These are phyloP conservation scores for Scrobipalpa costella DNA, from an alignment of 2,888 invertebrate genomes.

Conservation along the genomic window DNA sequence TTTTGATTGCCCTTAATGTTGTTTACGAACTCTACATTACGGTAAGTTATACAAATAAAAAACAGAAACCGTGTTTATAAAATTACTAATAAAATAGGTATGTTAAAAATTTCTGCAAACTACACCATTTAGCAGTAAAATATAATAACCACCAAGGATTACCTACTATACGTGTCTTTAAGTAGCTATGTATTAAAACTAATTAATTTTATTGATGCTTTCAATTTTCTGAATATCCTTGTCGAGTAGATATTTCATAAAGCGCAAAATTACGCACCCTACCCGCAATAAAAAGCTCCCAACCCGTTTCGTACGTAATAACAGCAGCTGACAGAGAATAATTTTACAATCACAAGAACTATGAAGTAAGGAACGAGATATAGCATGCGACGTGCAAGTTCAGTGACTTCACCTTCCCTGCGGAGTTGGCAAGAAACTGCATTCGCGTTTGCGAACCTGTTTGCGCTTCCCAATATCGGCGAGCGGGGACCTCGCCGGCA, in stretches of 20 bases:
- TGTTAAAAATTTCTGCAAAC: not conserved
- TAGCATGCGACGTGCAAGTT: conserved; percentile 73
- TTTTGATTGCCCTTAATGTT: conserved; percentile 36
- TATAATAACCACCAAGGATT: no score
- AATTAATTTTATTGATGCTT: no score
- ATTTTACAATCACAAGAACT: conserved; percentile 74
- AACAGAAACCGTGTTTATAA: not conserved
- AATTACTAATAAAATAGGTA: not conserved
- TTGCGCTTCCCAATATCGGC: conserved; percentile 69
- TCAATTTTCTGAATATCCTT: not conserved
- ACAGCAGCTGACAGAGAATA: conserved; percentile 56
- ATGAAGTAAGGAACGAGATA: conserved; percentile 71
- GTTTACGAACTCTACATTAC: conserved; percentile 1
- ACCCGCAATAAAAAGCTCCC: conserved; percentile 12
- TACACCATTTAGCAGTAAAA: not conserved
- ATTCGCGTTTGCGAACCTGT: conserved; percentile 74
- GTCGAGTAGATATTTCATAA: not conserved
- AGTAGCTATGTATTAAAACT: no score
- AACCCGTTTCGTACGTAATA: conserved; percentile 39
- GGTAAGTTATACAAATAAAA: not conserved
- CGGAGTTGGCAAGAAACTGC: conserved; percentile 73
- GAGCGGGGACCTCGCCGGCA: conserved; percentile 50
- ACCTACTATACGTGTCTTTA: no score
- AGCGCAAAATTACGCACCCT: conserved; percentile 15
- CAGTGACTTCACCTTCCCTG: conserved; percentile 75